phyloP scores from a whole-genome alignment of 2,888 invertebrate species.

The Lagria hirta region DNA sequence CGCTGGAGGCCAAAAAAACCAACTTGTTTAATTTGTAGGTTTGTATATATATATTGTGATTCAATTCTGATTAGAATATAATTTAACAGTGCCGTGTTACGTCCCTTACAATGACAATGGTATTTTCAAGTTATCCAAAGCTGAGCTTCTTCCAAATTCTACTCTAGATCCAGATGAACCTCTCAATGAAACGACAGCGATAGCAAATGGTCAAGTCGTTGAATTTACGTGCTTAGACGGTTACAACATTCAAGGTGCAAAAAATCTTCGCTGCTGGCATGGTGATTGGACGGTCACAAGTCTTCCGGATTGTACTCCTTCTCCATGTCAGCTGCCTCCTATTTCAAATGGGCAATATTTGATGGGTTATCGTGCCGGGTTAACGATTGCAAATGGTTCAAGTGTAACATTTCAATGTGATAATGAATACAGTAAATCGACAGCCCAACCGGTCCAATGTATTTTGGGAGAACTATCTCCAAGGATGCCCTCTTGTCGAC shows the following conservation, averaged over 20 bases:
- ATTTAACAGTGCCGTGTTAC: constrained; percentile 68
- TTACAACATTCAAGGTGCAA: constrained; percentile 69
- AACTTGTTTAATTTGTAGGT: constrained; percentile 75
- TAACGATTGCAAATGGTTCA: constrained; percentile 80
- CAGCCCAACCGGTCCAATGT: constrained; percentile 64
- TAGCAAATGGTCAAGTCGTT: constrained; percentile 71
- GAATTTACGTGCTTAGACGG: constrained; percentile 77
- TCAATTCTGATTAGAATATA: constrained; percentile 3
- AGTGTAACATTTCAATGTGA: constrained; percentile 75
- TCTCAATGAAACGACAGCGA: constrained; percentile 61
- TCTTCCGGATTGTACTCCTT: constrained; percentile 72
- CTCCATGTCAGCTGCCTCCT: constrained; percentile 69
- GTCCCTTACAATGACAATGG: constrained; percentile 71
- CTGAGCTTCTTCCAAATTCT: constrained; percentile 46
- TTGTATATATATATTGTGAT: constrained; percentile 3
- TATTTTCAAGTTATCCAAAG: constrained; percentile 61
- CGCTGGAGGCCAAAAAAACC: constrained; percentile 84
- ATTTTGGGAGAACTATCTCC: constrained; percentile 66
- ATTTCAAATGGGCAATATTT: constrained; percentile 72
- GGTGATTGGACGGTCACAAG: constrained; percentile 80
- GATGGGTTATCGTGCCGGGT: constrained; percentile 74
- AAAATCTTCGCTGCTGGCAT: constrained; percentile 74
- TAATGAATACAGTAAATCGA: constrained; percentile 55
- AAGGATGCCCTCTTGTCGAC: constrained; percentile 57
- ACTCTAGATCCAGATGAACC: constrained; percentile 56